Conservation (phyloP, 2,113 vertebrate species). For the Pundamilia nyererei region DNA sequence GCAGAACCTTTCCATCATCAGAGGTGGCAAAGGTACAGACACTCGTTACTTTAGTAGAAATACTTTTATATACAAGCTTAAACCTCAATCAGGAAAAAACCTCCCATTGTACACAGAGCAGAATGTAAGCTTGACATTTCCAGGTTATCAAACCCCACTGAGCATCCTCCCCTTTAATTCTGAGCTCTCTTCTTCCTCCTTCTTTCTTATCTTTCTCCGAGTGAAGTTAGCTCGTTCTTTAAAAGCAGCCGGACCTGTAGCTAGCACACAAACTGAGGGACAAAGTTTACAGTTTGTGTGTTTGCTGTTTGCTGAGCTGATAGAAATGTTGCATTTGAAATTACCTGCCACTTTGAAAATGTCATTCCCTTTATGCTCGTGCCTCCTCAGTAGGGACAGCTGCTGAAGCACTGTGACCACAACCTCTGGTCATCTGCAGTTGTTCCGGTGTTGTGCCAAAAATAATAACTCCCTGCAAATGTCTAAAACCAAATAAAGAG, state of each 20-base stretch:
- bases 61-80: neutral
- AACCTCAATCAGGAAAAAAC: neutral
- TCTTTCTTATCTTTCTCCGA: neutral
- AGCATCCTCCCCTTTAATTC: neutral
- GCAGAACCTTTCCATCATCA: neutral
- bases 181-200: neutral
- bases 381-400: neutral
- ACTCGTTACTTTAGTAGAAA: neutral
- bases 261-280: neutral
- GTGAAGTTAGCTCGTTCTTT: neutral
- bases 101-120: neutral
- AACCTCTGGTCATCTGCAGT: neutral
- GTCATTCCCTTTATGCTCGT: neutral
- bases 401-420: neutral
- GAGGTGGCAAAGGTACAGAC: neutral
- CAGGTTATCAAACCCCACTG: neutral
- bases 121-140: neutral
- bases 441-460: fast-evolving
- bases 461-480: neutral
- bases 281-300: neutral
- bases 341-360: neutral
- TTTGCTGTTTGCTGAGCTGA: neutral
- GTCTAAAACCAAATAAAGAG: neutral
- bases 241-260: neutral
- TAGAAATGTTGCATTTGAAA: neutral